These are phyloP conservation scores for Hypomecis punctinalis DNA, from an alignment of 2,888 invertebrate species.

Conservation along the genomic window DNA sequence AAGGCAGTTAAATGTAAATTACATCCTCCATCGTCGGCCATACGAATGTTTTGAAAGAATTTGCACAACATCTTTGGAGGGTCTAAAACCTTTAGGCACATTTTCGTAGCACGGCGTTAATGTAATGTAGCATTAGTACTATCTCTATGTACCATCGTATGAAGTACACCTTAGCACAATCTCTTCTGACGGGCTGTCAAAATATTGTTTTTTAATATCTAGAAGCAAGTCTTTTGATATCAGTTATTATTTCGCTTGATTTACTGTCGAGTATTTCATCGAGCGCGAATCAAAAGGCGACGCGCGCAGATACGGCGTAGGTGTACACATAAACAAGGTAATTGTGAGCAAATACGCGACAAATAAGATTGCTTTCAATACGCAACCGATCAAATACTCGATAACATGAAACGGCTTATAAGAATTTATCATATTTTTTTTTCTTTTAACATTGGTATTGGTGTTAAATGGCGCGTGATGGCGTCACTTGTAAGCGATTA, in stretches of 20 bases:
- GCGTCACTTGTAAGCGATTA: too few relatives aligned
- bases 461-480: background rate
- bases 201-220: background rate
- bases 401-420: slow-evolving; percentile 1
- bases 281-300: slow-evolving; percentile 5
- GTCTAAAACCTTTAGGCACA: too few relatives aligned
- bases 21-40: too few relatives aligned
- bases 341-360: slow-evolving; percentile 15
- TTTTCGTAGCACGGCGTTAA: too few relatives aligned
- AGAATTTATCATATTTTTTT: background rate
- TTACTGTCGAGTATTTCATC: background rate
- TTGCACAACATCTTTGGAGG: too few relatives aligned
- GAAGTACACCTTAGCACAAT: background rate
- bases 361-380: slow-evolving; percentile 16
- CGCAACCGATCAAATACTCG: slow-evolving; percentile 10
- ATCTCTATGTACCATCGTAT: too few relatives aligned
- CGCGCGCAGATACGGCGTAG: background rate
- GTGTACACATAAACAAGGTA: slow-evolving; percentile 8
- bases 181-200: background rate
- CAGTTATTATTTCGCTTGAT: background rate
- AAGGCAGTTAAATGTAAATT: too few relatives aligned
- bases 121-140: too few relatives aligned
- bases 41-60: too few relatives aligned
- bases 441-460: background rate
- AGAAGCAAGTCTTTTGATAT: slow-evolving; percentile 1